Evolutionary conservation across 2,888 invertebrate species (phyloP), one percentile per base, ranked within the genome.

Genomic region (Drosophila anomalipes): DNA sequence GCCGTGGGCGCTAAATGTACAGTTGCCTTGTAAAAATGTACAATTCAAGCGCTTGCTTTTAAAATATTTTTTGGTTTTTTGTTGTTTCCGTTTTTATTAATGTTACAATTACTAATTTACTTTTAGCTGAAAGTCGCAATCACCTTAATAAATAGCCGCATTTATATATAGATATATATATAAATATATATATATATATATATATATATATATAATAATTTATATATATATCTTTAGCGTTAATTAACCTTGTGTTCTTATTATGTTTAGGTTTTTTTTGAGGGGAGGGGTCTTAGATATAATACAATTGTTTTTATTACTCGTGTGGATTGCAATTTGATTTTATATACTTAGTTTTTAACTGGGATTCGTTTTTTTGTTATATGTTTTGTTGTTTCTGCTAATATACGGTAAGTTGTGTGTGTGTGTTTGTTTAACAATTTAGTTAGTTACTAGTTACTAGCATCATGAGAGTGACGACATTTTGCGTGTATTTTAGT

Each of bases 21-120:
- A 89, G 86, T 85, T 86, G 84, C 86, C 83, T 85, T 83, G 89
- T 89, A 89, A 84, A 86, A 89, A 85, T 86, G 89, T 91, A 91
- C 89, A 89, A 84, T 90, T 79, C 57, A 86, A 86, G 86, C 86
- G 90, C 90, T 86, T 86, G 90, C 89, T 86, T 77, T 90, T 83
- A 82, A 87, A 83, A 82, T 88, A 88, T 88, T 78, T 71, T 54
- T 57, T 26, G 58, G 70, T 62, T 62, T 73, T 74, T 63, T 57
- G 80, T 56, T 81, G 59, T 64, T 39, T 53, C 60, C 54, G 78
- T 68, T 69, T 60, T 77, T 77, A 68, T 70, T 85, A 84, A 77
- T 77, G 74, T 83, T 81, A 82, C 76, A 77, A 72, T 74, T 81
- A 78, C 82, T 79, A 82, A 82, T 82, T 82, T 70, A 77, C 63